Percentiles rank a stretch among this genome's conserved stretches.
phyloP scores from a whole-genome alignment of 2,888 invertebrate genomes.

The Tinea trinotella region DNA sequence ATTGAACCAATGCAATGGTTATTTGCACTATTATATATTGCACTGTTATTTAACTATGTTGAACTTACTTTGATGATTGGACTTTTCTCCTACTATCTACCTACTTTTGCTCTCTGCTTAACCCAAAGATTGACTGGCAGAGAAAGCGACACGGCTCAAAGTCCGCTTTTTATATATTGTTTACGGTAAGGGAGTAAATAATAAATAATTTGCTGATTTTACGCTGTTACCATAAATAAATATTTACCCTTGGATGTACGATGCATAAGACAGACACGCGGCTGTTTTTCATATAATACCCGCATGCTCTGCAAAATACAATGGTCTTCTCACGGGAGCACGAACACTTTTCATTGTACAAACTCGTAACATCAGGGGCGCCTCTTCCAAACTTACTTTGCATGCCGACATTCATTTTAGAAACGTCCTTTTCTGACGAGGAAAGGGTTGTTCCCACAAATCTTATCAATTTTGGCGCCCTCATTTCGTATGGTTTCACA shows the following conservation, averaged over 20 bases:
- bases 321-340: slow-evolving; percentile 52
- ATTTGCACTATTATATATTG: too few species aligned
- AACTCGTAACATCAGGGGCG: slow-evolving; percentile 40
- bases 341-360: slow-evolving; percentile 46
- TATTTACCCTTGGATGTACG: slow-evolving; percentile 54
- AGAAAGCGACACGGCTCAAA: too few species aligned
- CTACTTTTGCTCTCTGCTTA: too few species aligned
- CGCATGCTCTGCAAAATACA: slow-evolving; percentile 60
- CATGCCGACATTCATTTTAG: neutral
- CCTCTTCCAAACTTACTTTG: slow-evolving; percentile 42
- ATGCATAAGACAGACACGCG: slow-evolving; percentile 56
- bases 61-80: too few species aligned
- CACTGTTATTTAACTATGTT: too few species aligned
- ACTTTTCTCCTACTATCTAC: too few species aligned
- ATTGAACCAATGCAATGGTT: too few species aligned
- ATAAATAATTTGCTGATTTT: too few species aligned
- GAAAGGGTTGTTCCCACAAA: neutral
- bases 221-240: too few species aligned
- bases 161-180: too few species aligned
- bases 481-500: neutral
- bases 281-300: slow-evolving; percentile 52
- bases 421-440: neutral
- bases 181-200: too few species aligned
- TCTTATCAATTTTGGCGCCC: neutral
- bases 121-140: too few species aligned